Conservation (phyloP, 2,797 vertebrate species). For the Manis javanica region DNA sequence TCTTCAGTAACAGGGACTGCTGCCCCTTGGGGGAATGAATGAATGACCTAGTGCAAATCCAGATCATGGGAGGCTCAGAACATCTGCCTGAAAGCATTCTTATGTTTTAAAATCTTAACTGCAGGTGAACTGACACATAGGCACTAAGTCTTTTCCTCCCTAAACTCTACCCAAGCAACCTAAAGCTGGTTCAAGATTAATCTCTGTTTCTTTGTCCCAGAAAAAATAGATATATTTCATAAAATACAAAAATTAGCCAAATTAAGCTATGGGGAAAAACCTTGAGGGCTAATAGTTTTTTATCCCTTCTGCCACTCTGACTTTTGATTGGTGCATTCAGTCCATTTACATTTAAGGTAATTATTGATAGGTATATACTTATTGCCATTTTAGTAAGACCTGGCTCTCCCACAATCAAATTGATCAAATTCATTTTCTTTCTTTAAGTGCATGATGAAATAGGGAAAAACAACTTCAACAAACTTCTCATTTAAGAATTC, state of each 20-base stretch:
- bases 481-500: background rate
- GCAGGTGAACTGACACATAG: background rate
- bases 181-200: background rate
- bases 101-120: background rate
- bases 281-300: background rate
- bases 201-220: background rate
- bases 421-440: background rate
- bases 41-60: background rate
- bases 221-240: slow-evolving; percentile 9
- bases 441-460: background rate
- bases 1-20: background rate
- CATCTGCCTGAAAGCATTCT: background rate
- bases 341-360: too few relatives aligned
- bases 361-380: too few relatives aligned
- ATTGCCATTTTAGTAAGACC: background rate
- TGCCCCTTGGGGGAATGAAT: slow-evolving; percentile 28
- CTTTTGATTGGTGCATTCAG: too few relatives aligned
- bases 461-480: background rate
- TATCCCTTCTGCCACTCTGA: too few relatives aligned
- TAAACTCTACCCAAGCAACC: background rate
- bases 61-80: background rate
- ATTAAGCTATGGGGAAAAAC: background rate
- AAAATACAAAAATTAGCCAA: background rate
- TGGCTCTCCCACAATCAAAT: background rate
- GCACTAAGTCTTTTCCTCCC: background rate